Conservation (phyloP, 2,888 invertebrate species). For the Exocentrus adspersus region DNA sequence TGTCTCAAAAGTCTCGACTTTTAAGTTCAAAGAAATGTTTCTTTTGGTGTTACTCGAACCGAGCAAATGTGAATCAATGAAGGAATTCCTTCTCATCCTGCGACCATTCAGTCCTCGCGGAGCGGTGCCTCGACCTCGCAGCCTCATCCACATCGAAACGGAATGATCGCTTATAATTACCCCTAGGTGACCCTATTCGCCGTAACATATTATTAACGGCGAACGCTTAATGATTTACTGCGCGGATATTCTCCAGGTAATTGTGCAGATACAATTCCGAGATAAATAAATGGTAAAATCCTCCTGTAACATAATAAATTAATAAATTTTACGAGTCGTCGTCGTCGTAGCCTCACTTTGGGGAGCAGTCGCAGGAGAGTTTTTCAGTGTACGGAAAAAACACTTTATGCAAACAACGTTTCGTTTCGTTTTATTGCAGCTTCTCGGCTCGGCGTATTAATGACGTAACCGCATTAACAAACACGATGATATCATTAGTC, state of each 20-base stretch:
- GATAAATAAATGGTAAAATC: conserved; percentile 24
- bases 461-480: conserved; percentile 48
- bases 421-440: conserved; percentile 43
- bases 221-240: conserved; percentile 20
- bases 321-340: conserved; percentile 25
- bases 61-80: too few relatives aligned
- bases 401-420: conserved; percentile 19
- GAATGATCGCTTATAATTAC: conserved; percentile 21
- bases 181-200: conserved; percentile 21
- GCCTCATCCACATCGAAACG: conserved; percentile 8
- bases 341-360: too few relatives aligned
- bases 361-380: too few relatives aligned
- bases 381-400: conserved; percentile 27
- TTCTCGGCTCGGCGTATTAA: conserved; percentile 41
- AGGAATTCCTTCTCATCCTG: too few relatives aligned
- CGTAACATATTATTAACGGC: conserved; percentile 25
- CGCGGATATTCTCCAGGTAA: conserved; percentile 17
- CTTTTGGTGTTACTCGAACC: too few relatives aligned
- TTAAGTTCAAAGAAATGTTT: too few relatives aligned
- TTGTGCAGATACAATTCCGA: conserved; percentile 21
- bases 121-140: background rate
- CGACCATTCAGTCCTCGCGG: background rate
- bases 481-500: conserved; percentile 49
- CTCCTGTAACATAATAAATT: conserved; percentile 20
- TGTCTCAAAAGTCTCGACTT: too few relatives aligned